A percentile compares a stretch with the other conserved stretches of the same genome.
phyloP scores from a whole-genome alignment of 1,140 invertebrate species.

The Heliconius hewitsoni region DNA sequence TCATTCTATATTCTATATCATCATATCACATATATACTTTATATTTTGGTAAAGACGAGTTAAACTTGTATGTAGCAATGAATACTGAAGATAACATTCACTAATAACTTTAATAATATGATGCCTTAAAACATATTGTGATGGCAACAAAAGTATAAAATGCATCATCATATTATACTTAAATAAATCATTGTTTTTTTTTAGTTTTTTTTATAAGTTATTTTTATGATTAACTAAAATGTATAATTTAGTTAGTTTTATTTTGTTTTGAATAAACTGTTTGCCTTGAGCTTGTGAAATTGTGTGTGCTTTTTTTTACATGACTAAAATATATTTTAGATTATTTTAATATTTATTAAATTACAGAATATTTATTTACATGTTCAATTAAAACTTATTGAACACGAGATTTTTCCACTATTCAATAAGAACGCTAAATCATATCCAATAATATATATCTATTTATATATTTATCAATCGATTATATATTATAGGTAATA shows the following conservation, averaged over 20 bases:
- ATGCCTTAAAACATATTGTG: neutral
- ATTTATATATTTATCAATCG: neutral
- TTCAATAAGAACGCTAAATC: neutral
- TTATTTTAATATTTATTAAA: constrained; percentile 14
- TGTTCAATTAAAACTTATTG: neutral
- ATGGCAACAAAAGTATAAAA: constrained; percentile 11
- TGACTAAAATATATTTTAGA: neutral
- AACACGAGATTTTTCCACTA: neutral
- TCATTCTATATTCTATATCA: neutral
- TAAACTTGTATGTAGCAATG: constrained; percentile 2
- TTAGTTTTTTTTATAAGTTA: constrained; percentile 63
- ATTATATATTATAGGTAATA: neutral
- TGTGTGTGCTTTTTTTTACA: constrained; percentile 39
- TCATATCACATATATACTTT: neutral
- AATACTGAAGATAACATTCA: neutral
- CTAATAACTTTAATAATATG: neutral
- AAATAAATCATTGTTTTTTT: constrained; percentile 73
- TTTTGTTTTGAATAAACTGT: constrained; percentile 59
- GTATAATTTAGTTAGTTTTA: constrained; percentile 65
- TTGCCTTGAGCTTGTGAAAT: constrained; percentile 43
- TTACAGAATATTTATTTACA: neutral
- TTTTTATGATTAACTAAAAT: constrained; percentile 73
- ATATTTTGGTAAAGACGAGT: neutral
- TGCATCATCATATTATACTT: constrained; percentile 13
- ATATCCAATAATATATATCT: neutral